Evolutionary conservation across 2,888 invertebrate genomes (phyloP).

Genomic region (Lepidocyrtoides sp.): DNA sequence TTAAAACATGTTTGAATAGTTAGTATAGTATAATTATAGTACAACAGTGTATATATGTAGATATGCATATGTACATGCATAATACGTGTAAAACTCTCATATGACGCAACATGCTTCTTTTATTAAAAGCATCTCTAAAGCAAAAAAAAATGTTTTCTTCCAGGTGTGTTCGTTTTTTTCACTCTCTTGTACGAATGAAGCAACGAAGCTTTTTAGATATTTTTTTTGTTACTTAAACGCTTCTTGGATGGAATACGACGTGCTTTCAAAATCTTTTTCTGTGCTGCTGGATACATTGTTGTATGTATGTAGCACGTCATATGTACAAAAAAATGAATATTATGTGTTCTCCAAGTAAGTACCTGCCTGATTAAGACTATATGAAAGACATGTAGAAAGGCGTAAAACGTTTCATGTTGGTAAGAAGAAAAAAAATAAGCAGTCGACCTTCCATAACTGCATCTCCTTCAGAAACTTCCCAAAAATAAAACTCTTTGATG

Average conservation of each 20-base stretch:
- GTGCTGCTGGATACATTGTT: neutral
- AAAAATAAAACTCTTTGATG: conserved; percentile 16
- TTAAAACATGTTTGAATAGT: conserved; percentile 9
- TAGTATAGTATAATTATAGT: conserved; percentile 13
- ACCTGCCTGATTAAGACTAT: conserved; percentile 56
- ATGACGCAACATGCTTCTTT: conserved; percentile 53
- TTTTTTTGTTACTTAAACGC: conserved; percentile 1
- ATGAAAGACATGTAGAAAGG: neutral
- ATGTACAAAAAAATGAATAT: too few relatives aligned
- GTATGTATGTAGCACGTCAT: neutral
- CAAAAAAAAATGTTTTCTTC: conserved; percentile 60
- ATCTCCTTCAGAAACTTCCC: conserved; percentile 1
- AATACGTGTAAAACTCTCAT: conserved; percentile 1
- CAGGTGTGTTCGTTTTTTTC: conserved; percentile 70
- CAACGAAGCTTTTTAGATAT: conserved; percentile 1
- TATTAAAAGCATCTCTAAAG: conserved; percentile 72
- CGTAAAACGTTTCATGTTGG: too few relatives aligned
- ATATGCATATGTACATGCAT: neutral
- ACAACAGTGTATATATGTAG: neutral
- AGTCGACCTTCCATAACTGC: conserved; percentile 17
- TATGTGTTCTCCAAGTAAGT: too few relatives aligned
- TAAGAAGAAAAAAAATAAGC: neutral
- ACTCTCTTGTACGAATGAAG: neutral
- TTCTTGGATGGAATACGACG: conserved; percentile 17
- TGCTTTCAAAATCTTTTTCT: conserved; percentile 14